Evolutionary conservation across 2,113 vertebrate species (phyloP), one percentile per base, ranked within the genome.

Genomic region (Phyllostomus discolor): DNA sequence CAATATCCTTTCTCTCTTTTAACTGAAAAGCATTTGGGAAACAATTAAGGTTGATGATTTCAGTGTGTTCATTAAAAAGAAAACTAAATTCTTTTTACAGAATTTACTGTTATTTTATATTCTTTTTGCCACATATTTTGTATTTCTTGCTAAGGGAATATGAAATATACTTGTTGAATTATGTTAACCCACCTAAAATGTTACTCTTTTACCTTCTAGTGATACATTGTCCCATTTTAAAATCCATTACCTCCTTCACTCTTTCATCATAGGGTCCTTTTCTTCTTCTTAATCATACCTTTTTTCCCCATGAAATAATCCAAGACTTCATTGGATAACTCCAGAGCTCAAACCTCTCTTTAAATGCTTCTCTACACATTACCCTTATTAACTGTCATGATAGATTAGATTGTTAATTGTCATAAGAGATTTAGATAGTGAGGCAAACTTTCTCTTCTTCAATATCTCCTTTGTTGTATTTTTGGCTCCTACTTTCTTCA

Each of bases 11-110:
- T 70, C 24, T 75, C 19, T 64, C 52, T 81, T 93, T 94, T 91
- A 91, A 24, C 46, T 82, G 64, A 64, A 90, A 79, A 31, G 5
- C 12, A 33, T 81, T 86, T 64, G 22, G 64, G 10, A 94, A 26
- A 87, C 94, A 82, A 64, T 48, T 75, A 80, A 92, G 73, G 84
- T 86, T 59, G 57, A 96, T 94, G 5, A 81, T 52, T 90, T 92
- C 7, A 80, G 24, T 38, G 22, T 70, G 4, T 38, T 80, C 50
- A 88, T 35, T 87, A 84, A 84, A 95, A 92, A 33, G 26, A 88
- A 88, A 78, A 72, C 5, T 69, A 88, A 66, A n/a, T 46, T 85
- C 10, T 81, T 78, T 46, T 50, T 52, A 57, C 9, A 66, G 41
- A 12, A 70, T 48, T 70, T 64, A 83, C 8, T 69, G 46, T 50